Conservation (phyloP, 2,113 vertebrate genomes). For the Vidua macroura region DNA sequence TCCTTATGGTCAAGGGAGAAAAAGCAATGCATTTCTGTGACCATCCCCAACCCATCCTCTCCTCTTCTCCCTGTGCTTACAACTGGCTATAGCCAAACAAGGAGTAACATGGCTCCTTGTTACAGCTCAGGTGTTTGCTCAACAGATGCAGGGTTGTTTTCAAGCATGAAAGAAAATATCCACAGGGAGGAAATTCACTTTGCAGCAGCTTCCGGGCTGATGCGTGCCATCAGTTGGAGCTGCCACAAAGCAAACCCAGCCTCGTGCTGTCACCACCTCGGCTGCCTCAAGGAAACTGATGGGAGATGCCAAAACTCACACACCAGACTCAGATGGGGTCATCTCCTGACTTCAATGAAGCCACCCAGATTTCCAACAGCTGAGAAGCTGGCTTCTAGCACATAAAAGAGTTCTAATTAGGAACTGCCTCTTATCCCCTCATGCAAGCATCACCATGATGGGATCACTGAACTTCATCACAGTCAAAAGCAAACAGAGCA, state of each 20-base stretch:
- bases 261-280: neutral
- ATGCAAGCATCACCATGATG: neutral
- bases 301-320: constrained; percentile 19
- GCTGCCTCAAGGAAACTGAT: neutral
- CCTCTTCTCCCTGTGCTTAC: neutral
- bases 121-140: neutral
- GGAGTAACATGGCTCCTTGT: neutral
- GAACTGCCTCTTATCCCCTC: neutral
- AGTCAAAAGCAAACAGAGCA: neutral
- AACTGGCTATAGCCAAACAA: neutral
- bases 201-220: neutral
- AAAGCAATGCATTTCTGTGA: neutral
- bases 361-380: constrained; percentile 43
- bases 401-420: constrained; percentile 48
- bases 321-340: neutral
- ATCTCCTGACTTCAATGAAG: constrained; percentile 10
- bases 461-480: constrained; percentile 18
- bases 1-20: neutral
- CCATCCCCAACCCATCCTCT: neutral
- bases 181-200: neutral
- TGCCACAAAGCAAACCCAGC: neutral
- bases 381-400: neutral
- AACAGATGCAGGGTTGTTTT: neutral
- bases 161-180: neutral
- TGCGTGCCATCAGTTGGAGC: neutral